Conservation (phyloP, 2,797 vertebrate genomes). For the Staurois parvus region DNA sequence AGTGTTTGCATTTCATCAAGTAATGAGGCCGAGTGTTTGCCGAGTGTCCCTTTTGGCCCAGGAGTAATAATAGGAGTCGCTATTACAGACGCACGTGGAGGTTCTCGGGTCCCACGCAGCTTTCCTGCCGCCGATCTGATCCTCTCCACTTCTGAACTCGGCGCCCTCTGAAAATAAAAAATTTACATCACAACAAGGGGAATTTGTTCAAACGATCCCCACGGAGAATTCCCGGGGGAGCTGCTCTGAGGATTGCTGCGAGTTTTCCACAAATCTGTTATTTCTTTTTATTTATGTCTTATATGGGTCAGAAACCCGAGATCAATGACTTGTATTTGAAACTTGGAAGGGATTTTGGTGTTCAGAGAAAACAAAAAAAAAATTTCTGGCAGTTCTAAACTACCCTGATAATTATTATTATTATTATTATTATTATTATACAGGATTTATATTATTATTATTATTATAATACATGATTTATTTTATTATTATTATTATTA, state of each 20-base stretch:
- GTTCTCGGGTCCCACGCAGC: background rate
- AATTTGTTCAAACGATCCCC: conserved; percentile 29
- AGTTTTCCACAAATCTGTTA: conserved; percentile 23
- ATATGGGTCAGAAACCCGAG: conserved; percentile 22
- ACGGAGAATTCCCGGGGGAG: conserved; percentile 19
- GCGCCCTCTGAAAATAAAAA: conserved; percentile 19
- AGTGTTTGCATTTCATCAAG: too few species aligned
- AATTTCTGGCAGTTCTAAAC: too few species aligned
- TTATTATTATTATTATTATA: too few species aligned
- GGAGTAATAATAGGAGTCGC: background rate
- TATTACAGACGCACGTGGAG: conserved; percentile 15
- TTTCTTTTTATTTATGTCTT: conserved; percentile 33
- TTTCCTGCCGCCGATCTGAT: conserved; percentile 16
- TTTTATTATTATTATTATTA: too few species aligned
- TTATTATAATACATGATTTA: too few species aligned
- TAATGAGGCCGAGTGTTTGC: background rate
- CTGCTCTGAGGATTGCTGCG: conserved; percentile 17
- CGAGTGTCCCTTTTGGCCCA: background rate
- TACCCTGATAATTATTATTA: too few species aligned
- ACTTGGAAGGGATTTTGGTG: background rate
- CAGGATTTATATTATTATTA: too few species aligned
- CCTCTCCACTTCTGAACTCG: conserved; percentile 18
- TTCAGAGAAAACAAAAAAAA: background rate
- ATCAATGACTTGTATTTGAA: conserved; percentile 13
- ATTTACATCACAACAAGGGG: conserved; percentile 44